Evolutionary conservation across 2,113 vertebrate genomes (phyloP).

Genomic region (Microcebus tavaratra): DNA sequence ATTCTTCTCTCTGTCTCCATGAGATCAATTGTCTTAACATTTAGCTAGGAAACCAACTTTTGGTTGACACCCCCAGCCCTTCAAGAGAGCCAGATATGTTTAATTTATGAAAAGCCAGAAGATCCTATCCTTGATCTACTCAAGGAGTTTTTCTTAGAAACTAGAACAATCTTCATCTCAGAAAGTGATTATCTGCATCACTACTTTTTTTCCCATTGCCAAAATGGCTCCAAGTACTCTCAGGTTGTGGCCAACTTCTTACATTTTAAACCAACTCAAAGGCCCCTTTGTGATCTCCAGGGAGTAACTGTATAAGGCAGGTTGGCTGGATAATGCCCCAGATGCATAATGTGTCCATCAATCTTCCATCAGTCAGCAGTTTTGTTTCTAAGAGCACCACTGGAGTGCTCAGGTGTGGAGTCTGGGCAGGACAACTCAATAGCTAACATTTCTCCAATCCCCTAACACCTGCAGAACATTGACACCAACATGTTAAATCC

Average conservation of each 20-base stretch:
- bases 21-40: no score
- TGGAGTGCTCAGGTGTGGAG: neutral
- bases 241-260: neutral
- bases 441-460: neutral
- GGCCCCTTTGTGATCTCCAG: neutral
- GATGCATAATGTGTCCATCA: neutral
- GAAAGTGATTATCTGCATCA: neutral
- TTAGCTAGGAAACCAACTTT: neutral
- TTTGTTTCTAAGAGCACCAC: neutral
- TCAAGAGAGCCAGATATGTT: neutral
- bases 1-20: no score
- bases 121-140: slow-evolving; percentile 9
- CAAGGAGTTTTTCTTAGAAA: neutral
- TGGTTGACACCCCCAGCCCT: neutral
- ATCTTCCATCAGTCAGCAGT: neutral
- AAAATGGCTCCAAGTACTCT: slow-evolving; percentile 32
- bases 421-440: neutral
- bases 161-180: neutral
- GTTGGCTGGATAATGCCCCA: neutral
- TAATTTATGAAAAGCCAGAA: neutral
- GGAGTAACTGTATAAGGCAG: neutral
- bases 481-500: neutral
- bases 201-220: neutral
- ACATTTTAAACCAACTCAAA: slow-evolving; percentile 41
- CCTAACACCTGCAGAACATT: neutral